Conservation (phyloP, 2,797 vertebrate genomes). For the Sebastes reedi region DNA sequence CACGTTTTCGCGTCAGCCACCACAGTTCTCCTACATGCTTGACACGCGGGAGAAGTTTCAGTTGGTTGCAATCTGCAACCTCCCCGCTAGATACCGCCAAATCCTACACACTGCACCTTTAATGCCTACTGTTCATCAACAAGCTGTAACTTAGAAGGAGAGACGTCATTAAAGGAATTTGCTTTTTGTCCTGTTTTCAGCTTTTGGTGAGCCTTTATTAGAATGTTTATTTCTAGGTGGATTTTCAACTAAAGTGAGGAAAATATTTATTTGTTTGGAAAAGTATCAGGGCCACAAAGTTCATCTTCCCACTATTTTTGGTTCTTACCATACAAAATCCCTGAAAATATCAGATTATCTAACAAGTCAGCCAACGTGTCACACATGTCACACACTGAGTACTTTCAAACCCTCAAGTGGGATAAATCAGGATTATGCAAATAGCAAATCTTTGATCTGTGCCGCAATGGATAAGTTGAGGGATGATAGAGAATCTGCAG, state of each 20-base stretch:
- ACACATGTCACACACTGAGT: slow-evolving; percentile 43
- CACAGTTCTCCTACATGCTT: background rate
- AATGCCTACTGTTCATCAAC: background rate
- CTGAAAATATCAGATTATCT: slow-evolving; percentile 44
- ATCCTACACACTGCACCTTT: background rate
- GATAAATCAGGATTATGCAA: slow-evolving; percentile 70
- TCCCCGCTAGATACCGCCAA: background rate
- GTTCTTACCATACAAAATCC: slow-evolving; percentile 22
- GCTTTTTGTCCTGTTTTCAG: background rate
- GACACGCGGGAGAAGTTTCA: background rate
- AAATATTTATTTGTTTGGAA: background rate
- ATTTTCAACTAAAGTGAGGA: background rate
- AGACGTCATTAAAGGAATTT: background rate
- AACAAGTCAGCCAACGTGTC: slow-evolving; percentile 42
- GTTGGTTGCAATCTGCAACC: background rate
- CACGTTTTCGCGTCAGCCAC: background rate
- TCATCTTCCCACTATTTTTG: slow-evolving; percentile 5
- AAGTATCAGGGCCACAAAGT: background rate
- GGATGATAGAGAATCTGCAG: background rate
- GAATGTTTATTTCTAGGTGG: background rate
- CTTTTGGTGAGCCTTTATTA: background rate
- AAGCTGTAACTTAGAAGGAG: background rate
- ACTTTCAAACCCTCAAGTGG: slow-evolving; percentile 54
- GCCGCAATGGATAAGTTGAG: background rate
- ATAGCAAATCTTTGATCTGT: slow-evolving; percentile 60